A percentile compares a stretch with the other conserved stretches of the same genome.
These are phyloP conservation scores for Pluvialis apricaria DNA, from an alignment of 2,113 vertebrate species.

Conservation along the genomic window DNA sequence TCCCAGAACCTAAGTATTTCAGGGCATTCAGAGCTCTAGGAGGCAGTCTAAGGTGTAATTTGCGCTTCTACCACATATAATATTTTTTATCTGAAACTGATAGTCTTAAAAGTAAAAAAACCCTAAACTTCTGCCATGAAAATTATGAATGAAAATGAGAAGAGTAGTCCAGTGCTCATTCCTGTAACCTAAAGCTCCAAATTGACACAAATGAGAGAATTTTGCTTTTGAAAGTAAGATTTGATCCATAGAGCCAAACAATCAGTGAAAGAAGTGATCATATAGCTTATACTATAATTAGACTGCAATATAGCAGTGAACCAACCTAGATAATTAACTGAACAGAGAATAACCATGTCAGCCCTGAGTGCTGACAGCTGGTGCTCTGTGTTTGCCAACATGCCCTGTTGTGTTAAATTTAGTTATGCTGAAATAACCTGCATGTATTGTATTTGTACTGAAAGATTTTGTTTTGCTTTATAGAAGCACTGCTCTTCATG, in stretches of 20 bases:
- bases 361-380: slow-evolving; percentile 20
- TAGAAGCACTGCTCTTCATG: neutral
- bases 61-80: neutral
- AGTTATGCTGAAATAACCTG: neutral
- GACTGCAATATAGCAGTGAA: neutral
- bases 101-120: neutral
- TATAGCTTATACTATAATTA: neutral
- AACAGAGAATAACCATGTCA: slow-evolving; percentile 4
- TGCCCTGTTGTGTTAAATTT: slow-evolving; percentile 2
- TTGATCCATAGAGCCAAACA: neutral
- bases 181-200: neutral
- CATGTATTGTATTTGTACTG: neutral
- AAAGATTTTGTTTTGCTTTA: neutral
- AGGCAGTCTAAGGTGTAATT: neutral
- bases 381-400: slow-evolving; percentile 29
- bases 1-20: neutral
- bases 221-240: neutral
- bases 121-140: neutral
- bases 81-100: neutral
- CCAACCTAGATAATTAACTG: slow-evolving; percentile 35
- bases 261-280: neutral
- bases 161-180: neutral
- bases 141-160: neutral
- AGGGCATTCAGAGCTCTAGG: neutral
- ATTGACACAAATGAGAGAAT: neutral